Conservation (phyloP, 2,888 invertebrate genomes). For the Arctia plantaginis region DNA sequence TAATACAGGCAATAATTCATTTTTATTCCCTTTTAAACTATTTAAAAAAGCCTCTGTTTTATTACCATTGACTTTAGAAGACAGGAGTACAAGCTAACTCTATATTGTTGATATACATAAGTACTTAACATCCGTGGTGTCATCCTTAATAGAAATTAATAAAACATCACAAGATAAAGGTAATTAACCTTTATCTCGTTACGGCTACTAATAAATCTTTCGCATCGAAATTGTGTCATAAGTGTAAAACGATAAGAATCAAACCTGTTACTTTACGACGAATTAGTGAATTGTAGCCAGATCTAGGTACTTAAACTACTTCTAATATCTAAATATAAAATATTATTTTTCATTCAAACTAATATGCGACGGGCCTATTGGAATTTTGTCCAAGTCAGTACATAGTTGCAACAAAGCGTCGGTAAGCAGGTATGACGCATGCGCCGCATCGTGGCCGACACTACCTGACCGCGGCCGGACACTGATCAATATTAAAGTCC, state of each 20-base stretch:
- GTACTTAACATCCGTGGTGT: neutral
- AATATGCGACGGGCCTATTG: neutral
- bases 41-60: no score
- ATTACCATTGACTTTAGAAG: no score
- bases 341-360: neutral
- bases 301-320: no score
- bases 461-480: conserved; percentile 87
- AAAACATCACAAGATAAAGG: neutral
- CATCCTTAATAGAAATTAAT: neutral
- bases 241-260: neutral
- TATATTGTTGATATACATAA: no score
- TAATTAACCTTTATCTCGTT: neutral
- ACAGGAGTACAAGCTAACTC: no score
- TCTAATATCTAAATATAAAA: no score
- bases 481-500: conserved; percentile 87
- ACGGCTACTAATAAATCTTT: neutral
- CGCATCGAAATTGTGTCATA: neutral
- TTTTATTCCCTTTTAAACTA: no score
- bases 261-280: neutral
- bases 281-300: neutral
- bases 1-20: no score
- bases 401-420: conserved; percentile 54
- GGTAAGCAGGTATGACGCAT: conserved; percentile 68
- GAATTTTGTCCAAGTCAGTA: conserved; percentile 14
- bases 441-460: conserved; percentile 77